Conservation (phyloP, 2,797 vertebrate species). For the Eremophila alpestris region DNA sequence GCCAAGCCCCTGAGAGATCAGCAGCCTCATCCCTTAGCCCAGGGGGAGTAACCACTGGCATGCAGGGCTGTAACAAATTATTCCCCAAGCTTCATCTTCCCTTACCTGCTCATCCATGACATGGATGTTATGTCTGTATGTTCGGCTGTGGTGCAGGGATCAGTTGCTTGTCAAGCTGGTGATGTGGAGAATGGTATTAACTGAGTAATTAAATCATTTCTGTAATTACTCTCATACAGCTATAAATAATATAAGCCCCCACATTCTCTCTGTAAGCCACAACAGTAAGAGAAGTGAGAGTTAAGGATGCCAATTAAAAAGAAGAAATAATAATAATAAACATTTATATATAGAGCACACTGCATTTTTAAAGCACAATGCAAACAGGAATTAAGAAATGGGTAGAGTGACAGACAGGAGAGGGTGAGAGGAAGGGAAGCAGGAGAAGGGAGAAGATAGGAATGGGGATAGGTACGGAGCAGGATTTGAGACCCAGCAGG, state of each 20-base stretch:
- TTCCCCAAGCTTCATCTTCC: not conserved
- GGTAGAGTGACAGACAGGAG: not conserved
- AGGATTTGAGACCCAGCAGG: not conserved
- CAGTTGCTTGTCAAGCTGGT: conserved; percentile 26
- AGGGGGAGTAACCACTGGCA: accelerated
- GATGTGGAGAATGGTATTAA: conserved; percentile 46
- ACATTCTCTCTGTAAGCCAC: conserved; percentile 51
- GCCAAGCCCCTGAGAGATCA: not conserved
- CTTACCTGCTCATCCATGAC: not conserved
- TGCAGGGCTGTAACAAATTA: not conserved
- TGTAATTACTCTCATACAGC: conserved; percentile 73
- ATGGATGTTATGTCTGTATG: not conserved
- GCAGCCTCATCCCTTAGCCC: not conserved
- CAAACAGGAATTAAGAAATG: conserved; percentile 43
- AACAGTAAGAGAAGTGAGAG: not conserved
- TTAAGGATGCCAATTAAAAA: conserved; percentile 21
- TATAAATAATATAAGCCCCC: conserved; percentile 72
- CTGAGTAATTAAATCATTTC: conserved; percentile 73
- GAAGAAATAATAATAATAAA: conserved; percentile 18
- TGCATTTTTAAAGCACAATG: conserved; percentile 28
- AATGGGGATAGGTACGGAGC: not conserved
- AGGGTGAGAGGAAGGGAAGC: not conserved
- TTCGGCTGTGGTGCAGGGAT: not conserved
- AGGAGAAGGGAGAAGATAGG: not conserved
- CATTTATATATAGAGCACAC: conserved; percentile 11